phyloP scores from a whole-genome alignment of 2,888 invertebrate species.

The Chrysopilus asiliformis region DNA sequence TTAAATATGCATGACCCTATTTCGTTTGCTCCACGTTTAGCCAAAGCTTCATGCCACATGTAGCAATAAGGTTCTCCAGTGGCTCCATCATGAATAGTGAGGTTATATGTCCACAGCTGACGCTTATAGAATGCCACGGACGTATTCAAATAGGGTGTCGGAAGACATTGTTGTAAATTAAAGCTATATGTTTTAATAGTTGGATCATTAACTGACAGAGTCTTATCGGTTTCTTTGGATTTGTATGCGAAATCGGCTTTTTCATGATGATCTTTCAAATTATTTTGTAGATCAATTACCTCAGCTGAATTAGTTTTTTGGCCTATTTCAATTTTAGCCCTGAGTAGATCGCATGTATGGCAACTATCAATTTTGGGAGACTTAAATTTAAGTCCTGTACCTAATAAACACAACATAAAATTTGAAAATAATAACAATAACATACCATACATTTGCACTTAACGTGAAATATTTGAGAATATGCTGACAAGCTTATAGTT shows the following conservation, averaged over 20 bases:
- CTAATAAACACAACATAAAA: too few species aligned
- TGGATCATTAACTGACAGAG: conserved; percentile 2
- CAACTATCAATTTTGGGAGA: conserved; percentile 13
- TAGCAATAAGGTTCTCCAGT: conserved; percentile 12
- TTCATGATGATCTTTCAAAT: conserved; percentile 3
- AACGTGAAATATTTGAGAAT: conserved; percentile 12
- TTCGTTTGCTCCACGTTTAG: conserved; percentile 14
- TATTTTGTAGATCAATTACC: conserved; percentile 8
- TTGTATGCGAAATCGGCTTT: conserved; percentile 5
- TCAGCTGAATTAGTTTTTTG: conserved; percentile 2
- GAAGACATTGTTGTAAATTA: conserved; percentile 15
- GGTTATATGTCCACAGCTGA: conserved; percentile 14
- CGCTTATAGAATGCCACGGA: conserved; percentile 14
- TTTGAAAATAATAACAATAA: too few species aligned
- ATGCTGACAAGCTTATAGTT: conserved; percentile 12
- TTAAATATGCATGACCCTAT: conserved; percentile 12
- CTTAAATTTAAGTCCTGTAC: conserved; percentile 15
- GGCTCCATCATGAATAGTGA: conserved; percentile 13
- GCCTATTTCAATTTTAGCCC: conserved; percentile 13
- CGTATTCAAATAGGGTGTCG: conserved; percentile 12
- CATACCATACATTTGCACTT: too few species aligned
- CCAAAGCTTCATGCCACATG: conserved; percentile 16
- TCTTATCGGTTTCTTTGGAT: conserved; percentile 7
- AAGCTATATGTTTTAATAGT: too few species aligned
- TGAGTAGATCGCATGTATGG: conserved; percentile 14